Conservation (phyloP, 2,888 invertebrate genomes). For the Gastrophysa polygoni region DNA sequence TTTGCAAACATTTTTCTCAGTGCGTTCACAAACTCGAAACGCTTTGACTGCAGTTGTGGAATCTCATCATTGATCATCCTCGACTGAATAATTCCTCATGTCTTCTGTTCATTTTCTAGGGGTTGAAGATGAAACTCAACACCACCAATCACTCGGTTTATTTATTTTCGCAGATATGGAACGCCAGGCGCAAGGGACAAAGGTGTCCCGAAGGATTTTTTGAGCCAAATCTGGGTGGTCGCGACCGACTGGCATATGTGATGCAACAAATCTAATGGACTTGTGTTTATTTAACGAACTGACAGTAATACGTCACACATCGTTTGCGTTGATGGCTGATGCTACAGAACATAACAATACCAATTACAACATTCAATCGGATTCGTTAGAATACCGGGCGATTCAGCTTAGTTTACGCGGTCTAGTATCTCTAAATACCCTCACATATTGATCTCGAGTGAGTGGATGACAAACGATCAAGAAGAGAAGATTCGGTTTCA, state of each 20-base stretch:
- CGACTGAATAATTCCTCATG: too few species aligned
- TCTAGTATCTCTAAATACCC: too few species aligned
- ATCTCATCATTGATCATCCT: too few species aligned
- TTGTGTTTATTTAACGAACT: constrained; percentile 59
- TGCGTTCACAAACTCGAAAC: too few species aligned
- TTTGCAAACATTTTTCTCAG: too few species aligned
- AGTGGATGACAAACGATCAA: too few species aligned
- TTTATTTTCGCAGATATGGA: constrained; percentile 29
- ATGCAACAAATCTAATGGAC: constrained; percentile 60
- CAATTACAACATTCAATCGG: constrained; percentile 13
- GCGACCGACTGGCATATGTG: constrained; percentile 52
- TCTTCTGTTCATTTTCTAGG: background rate
- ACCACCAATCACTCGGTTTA: constrained; percentile 5
- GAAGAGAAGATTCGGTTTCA: too few species aligned
- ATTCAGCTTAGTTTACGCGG: too few species aligned
- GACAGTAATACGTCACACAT: constrained; percentile 56
- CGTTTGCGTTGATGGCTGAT: constrained; percentile 41
- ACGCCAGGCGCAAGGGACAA: constrained; percentile 33
- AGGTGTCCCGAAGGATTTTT: constrained; percentile 33
- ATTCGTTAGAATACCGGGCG: too few species aligned
- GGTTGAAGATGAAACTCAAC: background rate
- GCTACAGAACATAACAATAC: constrained; percentile 1
- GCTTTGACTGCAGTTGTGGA: too few species aligned
- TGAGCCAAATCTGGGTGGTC: constrained; percentile 52
- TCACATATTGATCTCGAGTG: too few species aligned